A percentile compares a stretch with the other conserved stretches of the same genome.
Conservation (phyloP, 2,113 vertebrate genomes). For the Mastomys natalensis region DNA sequence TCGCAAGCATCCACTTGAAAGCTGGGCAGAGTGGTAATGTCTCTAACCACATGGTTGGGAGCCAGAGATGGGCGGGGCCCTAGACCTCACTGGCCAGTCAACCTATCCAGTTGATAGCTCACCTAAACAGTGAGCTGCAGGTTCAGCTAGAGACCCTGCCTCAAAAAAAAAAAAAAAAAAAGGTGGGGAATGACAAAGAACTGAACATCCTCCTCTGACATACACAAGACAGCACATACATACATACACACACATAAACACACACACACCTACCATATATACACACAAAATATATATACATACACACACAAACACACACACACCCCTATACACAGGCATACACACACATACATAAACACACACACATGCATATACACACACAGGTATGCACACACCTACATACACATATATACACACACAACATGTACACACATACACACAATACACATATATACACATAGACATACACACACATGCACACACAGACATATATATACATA, state of each 20-base stretch:
- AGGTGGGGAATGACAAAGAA: background rate
- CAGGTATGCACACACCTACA: too few species aligned
- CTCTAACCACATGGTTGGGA: background rate
- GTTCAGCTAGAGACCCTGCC: background rate
- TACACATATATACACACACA: too few species aligned
- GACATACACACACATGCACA: too few species aligned
- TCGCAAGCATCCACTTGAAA: background rate
- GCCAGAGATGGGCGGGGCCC: background rate
- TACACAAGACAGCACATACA: background rate
- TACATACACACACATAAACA: background rate
- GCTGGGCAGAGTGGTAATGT: background rate
- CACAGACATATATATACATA: too few species aligned
- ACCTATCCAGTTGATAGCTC: too few species aligned
- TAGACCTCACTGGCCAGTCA: background rate
- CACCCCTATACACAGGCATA: background rate
- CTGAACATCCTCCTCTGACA: background rate
- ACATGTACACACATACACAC: too few species aligned
- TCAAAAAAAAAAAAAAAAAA: background rate
- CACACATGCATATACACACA: too few species aligned
- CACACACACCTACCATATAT: too few species aligned
- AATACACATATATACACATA: too few species aligned
- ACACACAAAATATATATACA: too few species aligned
- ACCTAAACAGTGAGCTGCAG: background rate
- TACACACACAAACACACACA: background rate
- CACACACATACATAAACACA: background rate